Base-by-base conservation (phyloP, 2,113 vertebrate species). In the Cathartes aura region DNA sequence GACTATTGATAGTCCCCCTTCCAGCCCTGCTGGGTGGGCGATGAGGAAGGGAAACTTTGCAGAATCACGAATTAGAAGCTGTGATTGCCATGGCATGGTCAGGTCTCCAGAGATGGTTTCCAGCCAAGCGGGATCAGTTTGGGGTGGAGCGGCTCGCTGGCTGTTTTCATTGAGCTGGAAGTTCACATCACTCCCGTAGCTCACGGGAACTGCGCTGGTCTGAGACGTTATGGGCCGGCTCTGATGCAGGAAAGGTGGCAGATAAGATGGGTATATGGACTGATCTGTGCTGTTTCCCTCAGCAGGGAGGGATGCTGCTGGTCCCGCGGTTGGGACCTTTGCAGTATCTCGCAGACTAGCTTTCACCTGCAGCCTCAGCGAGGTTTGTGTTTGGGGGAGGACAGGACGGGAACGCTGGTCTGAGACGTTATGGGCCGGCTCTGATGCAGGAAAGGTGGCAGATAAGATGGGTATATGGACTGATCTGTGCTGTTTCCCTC, bases 101-200 rank as follows among this genome's bases (percentile, higher is more conserved):
- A 20, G 48, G 40, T 42, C 21, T 74, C 26, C n/a, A 38, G 63
- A 62, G 43, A 17, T 55, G 59, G 11, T 90, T 92, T 86, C 74
- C 67, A 80, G 63, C 64, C 74, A 18, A 7, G 73, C 0, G 0
- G 84, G 68, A 62, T 48, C 0, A 2, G 27, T 73, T 75, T 83
- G 81, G 81, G 40, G n/a, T 24, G 11, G 16, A 63, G 63, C 9
- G 1, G 11, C 47, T 55, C 1, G 2, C 72, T 83, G 40, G 50
- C 36, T 62, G 73, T 11, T 74, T 64, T 73, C 42, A 9, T 5
- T 62, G 45, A 63, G 32, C 63, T 62, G 58, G 38, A 55, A 75
- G 29, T 80, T 90, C 38, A 6, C 55, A 3, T 53, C 0, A 2
- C 7, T 55, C 45, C 48, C 1, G 8, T 60, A 67, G 52, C 48